Base-by-base conservation (phyloP, 1,140 invertebrate species). In the Diachasma alloeum region DNA sequence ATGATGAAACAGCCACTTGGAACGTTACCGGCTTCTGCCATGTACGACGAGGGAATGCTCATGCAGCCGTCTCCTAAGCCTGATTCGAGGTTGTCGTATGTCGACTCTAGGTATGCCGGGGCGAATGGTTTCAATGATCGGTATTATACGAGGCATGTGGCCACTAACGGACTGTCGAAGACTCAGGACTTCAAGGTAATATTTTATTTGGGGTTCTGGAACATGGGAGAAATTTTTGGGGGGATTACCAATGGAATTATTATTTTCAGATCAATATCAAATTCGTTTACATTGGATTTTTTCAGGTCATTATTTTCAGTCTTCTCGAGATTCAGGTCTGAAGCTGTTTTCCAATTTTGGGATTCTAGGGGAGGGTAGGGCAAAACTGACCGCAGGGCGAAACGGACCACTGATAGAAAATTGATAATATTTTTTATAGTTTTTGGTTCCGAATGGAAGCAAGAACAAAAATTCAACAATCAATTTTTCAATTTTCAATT, bases 121-220 rank as follows among this genome's bases (percentile, higher is more conserved):
- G 78, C 81, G 0, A 86, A 85, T 56, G 79, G 81, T 1, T 77
- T 87, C 4, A 84, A 87, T 15, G 87, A 90, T 80, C 83, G 84
- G 22, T 90, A 89, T 75, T 89, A 89, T 53, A 86, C 82, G 9
- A 81, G 87, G 77, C 84, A 88, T 75, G 59, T 85, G 13, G 83
- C 83, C 15, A 71, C 86, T 66, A 78, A 87, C 74, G 82, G 82
- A 15, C 84, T 86, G 15, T 83, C 87, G 36, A 90, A 91, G 76
- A 88, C 89, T 68, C 89, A 91, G 67, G 90, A 91, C 76, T 91
- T 89, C 66, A 91, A 91, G 89, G 90, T 89, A 80, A 80, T 17
- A 19, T 4, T 22, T 63, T 11, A 53, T 46, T 68, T n/a, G 36
- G n/a, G 17, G 56, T 37, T 31, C 9, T 6, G 11, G 2, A 9